Percentiles rank a stretch among this genome's conserved stretches.
Conservation (phyloP, 2,113 vertebrate species). For the Potamarius usumacintae region DNA sequence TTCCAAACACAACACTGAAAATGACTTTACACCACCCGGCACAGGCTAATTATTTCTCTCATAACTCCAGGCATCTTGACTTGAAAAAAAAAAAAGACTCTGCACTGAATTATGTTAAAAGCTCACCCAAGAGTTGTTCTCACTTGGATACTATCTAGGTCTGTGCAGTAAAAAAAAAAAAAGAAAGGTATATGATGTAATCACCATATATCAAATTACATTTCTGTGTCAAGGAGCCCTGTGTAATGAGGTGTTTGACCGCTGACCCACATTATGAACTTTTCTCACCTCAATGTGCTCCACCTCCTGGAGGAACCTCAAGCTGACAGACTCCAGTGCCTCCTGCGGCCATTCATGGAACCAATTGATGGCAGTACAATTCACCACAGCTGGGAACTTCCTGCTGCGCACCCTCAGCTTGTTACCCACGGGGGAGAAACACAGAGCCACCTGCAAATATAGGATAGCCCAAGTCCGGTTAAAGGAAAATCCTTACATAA, state of each 20-base stretch:
- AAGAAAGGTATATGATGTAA: neutral
- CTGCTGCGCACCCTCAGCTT: constrained; percentile 82
- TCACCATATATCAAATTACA: neutral
- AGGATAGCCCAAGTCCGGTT: neutral
- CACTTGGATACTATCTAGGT: constrained; percentile 15
- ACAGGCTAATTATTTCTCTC: constrained; percentile 39
- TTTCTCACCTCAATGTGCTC: constrained; percentile 81
- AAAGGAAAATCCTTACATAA: neutral
- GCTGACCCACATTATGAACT: neutral
- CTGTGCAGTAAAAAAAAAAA: neutral
- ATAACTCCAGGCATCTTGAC: constrained; percentile 31
- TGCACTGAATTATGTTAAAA: constrained; percentile 27
- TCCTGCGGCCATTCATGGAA: constrained; percentile 92
- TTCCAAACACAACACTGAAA: constrained; percentile 34
- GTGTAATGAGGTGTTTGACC: neutral
- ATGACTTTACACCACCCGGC: constrained; percentile 22
- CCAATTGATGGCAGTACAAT: constrained; percentile 86
- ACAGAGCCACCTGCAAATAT: constrained; percentile 80
- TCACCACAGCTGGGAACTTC: constrained; percentile 87
- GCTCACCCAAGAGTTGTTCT: constrained; percentile 10
- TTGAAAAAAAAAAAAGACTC: constrained; percentile 25
- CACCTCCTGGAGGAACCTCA: constrained; percentile 81
- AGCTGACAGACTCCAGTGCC: constrained; percentile 90
- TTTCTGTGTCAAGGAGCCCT: neutral
- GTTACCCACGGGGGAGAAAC: constrained; percentile 88